Evolutionary conservation across 2,113 vertebrate species (phyloP).

Genomic region (Xenopus borealis): DNA sequence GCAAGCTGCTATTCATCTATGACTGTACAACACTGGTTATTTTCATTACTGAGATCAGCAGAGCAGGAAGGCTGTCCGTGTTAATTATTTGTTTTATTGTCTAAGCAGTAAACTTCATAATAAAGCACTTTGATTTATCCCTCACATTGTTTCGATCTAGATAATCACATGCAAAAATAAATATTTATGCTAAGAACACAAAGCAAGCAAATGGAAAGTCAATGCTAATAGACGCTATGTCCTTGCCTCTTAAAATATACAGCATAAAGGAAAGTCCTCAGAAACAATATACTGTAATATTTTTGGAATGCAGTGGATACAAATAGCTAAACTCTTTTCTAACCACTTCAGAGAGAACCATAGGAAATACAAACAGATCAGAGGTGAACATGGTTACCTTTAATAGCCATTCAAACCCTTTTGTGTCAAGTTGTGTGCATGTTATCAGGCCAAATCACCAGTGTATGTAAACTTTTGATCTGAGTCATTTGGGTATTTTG

Average conservation of each 20-base stretch:
- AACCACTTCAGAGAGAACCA: too few species aligned
- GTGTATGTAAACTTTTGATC: too few species aligned
- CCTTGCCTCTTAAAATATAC: background rate
- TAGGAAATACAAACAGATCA: too few species aligned
- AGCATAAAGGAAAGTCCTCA: too few species aligned
- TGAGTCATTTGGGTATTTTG: too few species aligned
- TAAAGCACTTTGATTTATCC: background rate
- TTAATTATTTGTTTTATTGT: slow-evolving; percentile 4
- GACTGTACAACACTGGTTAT: background rate
- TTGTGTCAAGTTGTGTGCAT: too few species aligned
- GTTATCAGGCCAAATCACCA: too few species aligned
- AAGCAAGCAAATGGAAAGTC: background rate
- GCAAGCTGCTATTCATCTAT: background rate
- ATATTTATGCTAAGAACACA: background rate
- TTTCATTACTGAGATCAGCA: background rate
- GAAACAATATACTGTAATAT: too few species aligned
- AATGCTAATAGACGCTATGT: background rate
- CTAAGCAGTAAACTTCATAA: background rate
- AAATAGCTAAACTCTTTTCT: too few species aligned
- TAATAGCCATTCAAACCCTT: too few species aligned
- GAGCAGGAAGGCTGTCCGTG: background rate
- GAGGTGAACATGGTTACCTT: too few species aligned
- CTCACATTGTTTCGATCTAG: background rate
- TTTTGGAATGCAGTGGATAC: too few species aligned
- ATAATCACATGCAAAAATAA: background rate